Base-by-base conservation (phyloP, 1,140 invertebrate species). In the Whitmania pigra region DNA sequence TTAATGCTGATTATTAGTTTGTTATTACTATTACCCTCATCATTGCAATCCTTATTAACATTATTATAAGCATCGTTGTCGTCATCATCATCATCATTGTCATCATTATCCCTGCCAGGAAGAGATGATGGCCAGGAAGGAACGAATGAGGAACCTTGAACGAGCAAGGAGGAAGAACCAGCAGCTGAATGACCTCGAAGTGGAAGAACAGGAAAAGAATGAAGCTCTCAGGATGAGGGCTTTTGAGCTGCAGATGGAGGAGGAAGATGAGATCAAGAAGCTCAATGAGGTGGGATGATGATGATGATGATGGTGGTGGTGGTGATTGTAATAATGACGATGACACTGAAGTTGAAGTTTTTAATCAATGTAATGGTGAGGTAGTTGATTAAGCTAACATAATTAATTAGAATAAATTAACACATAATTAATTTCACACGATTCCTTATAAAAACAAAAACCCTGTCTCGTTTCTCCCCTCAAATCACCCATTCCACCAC, bases 201-300 rank as follows among this genome's bases (percentile, higher is more conserved):
- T 78, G 53, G 81, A 83, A 55, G 81, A 82, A 2, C 78, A 82
- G 71, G 78, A 81, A 53, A 81, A 81, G 70, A 79, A 80, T 13
- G 79, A 83, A 72, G 76, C 79, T 71, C 75, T 83, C 49, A 73
- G 82, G 18, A 67, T 81, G 43, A 79, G 78, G 67, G 82, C 82
- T 2, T 82, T 80, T 66, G 77, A 78, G 57, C 78, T 80, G 76
- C 75, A 81, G 69, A 79, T 81, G 71, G 82, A 83, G 74, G 79
- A 82, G 68, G 82, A 82, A 67, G 81, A 82, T 76, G 82, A 83
- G 74, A 82, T 83, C 55, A 83, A 83, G 76, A 77, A 81, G 70
- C 73, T 83, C 11, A 83, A 83, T 76, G 82, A 82, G 77, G 80
- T 82, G 9, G 27, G 27, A 68, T 68, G 27, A 31, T 17, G 57